phyloP scores from a whole-genome alignment of 2,888 invertebrate genomes.

The Diarsia dahlii region DNA sequence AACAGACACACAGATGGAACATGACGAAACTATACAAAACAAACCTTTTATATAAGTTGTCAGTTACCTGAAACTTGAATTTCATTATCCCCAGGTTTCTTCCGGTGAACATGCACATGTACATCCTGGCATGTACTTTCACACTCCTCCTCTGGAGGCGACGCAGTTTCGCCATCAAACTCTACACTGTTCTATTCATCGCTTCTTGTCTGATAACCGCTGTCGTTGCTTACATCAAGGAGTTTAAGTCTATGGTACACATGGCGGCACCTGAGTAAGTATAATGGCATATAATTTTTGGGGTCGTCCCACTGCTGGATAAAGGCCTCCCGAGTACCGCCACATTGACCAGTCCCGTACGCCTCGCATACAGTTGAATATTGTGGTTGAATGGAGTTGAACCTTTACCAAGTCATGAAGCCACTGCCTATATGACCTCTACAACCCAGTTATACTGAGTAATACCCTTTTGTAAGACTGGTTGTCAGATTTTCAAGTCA shows the following conservation, averaged over 20 bases:
- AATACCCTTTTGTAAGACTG: no score
- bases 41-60: background rate
- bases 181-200: conserved; percentile 52
- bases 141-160: conserved; percentile 60
- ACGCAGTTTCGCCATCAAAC: conserved; percentile 47
- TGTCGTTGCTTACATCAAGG: conserved; percentile 48
- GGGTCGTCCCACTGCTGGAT: no score
- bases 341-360: no score
- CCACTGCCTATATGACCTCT: no score
- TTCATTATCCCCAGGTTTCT: conserved; percentile 59
- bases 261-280: conserved; percentile 65
- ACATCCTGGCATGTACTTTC: conserved; percentile 58
- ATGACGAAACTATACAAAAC: no score
- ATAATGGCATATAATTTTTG: background rate
- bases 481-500: no score
- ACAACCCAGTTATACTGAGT: no score
- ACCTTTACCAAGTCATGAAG: no score
- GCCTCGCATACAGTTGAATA: no score
- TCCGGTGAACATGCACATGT: conserved; percentile 66
- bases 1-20: no score
- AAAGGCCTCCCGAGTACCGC: no score
- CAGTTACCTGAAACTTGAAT: background rate
- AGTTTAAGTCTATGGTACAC: conserved; percentile 49
- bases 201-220: conserved; percentile 47
- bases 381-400: no score